Percentiles rank a stretch among this genome's conserved stretches.
Evolutionary conservation across 2,797 vertebrate species (phyloP).

Genomic region (Cossypha polioptera): DNA sequence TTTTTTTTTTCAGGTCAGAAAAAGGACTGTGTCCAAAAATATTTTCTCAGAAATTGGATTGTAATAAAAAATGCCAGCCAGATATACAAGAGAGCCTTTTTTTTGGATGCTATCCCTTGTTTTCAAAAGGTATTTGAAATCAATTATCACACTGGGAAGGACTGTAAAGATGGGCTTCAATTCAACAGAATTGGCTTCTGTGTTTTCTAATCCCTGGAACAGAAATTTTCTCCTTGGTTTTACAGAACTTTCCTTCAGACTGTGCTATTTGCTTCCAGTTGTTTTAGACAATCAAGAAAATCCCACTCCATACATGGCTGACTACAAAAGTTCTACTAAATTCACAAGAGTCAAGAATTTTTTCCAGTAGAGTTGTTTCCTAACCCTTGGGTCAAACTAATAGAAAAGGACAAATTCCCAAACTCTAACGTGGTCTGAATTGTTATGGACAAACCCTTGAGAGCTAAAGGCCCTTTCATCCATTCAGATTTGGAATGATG

Average conservation of each 20-base stretch:
- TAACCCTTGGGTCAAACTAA: neutral
- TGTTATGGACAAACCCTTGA: neutral
- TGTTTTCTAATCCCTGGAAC: neutral
- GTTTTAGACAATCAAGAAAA: neutral
- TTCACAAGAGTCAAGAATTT: neutral
- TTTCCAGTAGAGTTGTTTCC: neutral
- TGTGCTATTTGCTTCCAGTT: neutral
- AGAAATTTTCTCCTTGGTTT: neutral
- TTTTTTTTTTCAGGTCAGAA: neutral
- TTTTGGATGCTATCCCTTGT: neutral
- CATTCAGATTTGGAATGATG: neutral
- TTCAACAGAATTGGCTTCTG: neutral
- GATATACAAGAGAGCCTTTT: neutral
- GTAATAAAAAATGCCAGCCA: neutral
- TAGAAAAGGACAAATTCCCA: neutral
- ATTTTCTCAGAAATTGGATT: neutral
- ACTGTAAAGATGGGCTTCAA: neutral
- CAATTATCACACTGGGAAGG: neutral
- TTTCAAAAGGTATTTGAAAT: conserved; percentile 18
- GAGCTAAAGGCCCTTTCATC: neutral
- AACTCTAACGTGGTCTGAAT: neutral
- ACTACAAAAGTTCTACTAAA: neutral
- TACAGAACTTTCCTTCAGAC: neutral
- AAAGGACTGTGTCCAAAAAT: neutral
- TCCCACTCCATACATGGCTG: neutral